Base-by-base conservation (phyloP, 2,113 vertebrate genomes). In the Symphodus melops region DNA sequence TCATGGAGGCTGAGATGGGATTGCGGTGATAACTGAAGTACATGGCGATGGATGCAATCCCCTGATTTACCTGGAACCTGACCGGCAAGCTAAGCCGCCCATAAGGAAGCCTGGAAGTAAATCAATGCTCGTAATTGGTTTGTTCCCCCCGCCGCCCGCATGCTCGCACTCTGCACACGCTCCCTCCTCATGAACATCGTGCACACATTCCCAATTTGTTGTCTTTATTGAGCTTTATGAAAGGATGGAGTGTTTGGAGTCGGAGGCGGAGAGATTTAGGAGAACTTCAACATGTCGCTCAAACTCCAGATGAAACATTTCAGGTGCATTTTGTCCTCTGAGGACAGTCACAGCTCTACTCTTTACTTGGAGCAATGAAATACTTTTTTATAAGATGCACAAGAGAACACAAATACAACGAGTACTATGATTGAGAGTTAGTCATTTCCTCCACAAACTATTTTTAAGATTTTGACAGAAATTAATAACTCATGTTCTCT, bases 21-120 rank as follows among this genome's bases (percentile, higher is more conserved):
- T 92, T 89, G 84, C 86, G 62, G 86, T 42, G 79, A 92, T 91
- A 93, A 91, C 91, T 85, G 80, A 84, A 91, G 89, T 88, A 91
- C 84, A 90, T 74, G 86, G 77, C 81, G 58, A 83, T 68, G 83
- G 90, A 88, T 83, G 86, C 89, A 88, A 89, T 92, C 83, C 69
- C 36, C 84, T 72, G 85, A 94, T 92, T 93, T 94, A 92, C 92
- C 88, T 85, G 70, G 79, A 90, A 91, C 88, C 86, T 92, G 90
- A 93, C 89, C 72, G 48, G 90, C 84, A 92, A 92, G 85, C 86
- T 81, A 91, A 93, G 77, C 68, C 14, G 0, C 39, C 75, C 64
- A 87, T 89, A 87, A 89, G 77, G 83, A 68, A 21, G 21, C 57
- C 77, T 68, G 79, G 65, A 89, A 87, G 86, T 85, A 88, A 92